phyloP scores from a whole-genome alignment of 2,113 vertebrate species.

The Python bivittatus region DNA sequence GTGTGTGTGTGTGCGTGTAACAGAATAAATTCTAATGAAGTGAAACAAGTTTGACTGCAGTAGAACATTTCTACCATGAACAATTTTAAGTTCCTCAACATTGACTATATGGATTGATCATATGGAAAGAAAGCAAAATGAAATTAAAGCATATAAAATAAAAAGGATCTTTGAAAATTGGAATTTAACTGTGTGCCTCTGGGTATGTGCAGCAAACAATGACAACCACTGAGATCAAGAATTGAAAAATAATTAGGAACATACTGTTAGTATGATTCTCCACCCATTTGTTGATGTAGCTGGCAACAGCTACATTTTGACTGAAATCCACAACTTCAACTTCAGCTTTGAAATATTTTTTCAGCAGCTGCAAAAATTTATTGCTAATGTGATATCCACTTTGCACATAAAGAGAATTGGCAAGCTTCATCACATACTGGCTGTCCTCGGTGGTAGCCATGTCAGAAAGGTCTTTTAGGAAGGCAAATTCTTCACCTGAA shows the following conservation, averaged over 20 bases:
- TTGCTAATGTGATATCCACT: slow-evolving; percentile 87
- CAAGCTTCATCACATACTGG: slow-evolving; percentile 86
- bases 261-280: slow-evolving; percentile 95
- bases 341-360: slow-evolving; percentile 88
- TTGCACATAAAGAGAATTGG: slow-evolving; percentile 92
- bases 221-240: slow-evolving; percentile 22
- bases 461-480: slow-evolving; percentile 87
- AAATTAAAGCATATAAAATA: not conserved
- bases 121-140: not conserved
- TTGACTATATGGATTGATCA: not conserved
- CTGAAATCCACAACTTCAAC: slow-evolving; percentile 90
- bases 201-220: not conserved
- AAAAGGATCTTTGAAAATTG: not conserved
- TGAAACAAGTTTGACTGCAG: not conserved
- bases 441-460: slow-evolving; percentile 76
- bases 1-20: not conserved
- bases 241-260: slow-evolving; percentile 56
- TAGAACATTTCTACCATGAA: not conserved
- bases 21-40: too few relatives aligned
- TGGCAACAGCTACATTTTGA: slow-evolving; percentile 83
- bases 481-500: slow-evolving; percentile 87
- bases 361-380: slow-evolving; percentile 89
- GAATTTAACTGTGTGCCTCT: not conserved
- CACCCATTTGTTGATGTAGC: slow-evolving; percentile 94
- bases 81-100: not conserved